Evolutionary conservation across 2,113 vertebrate species (phyloP), one percentile per base, ranked within the genome.

Genomic region (Hippocampus guttulatus): DNA sequence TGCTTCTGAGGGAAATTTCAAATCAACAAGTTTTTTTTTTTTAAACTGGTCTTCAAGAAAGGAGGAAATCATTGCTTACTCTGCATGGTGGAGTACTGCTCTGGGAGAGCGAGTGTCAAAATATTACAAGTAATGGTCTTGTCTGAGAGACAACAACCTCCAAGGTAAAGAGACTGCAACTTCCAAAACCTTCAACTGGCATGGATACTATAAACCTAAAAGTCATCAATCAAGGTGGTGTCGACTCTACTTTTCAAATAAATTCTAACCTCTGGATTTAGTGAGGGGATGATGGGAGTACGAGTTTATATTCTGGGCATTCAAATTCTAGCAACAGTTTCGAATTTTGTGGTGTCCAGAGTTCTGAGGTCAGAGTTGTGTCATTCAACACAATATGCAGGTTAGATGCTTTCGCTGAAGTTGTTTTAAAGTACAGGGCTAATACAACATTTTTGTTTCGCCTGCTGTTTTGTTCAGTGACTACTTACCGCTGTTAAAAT

Each of bases 221-320:
- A 70, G 63, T 58, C 76, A 90, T 88, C 87, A 88, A 90, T 91
- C 85, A 87, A 77, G 30, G 33, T 2, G 68, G 75, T 82, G 85
- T 81, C 74, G 78, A 80, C 79, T 78, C 73, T 84, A 84, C 82
- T 79, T 85, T 86, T 85, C 78, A 88, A 84, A 90, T 89, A 90
- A 89, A 90, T 85, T 85, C 78, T 45, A 45, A 71, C 81, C 76
- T 75, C 60, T 16, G 41, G 74, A 76, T 68, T 65, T 74, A 68
- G 62, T 45, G 25, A 75, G 74, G 27, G 47, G 66, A 25, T 64
- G 65, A 1, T 43, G 63, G 64, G 55, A 47, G 55, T 58, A 75
- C 64, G 62, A 52, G 76, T 71, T 80, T 30, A n/a, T 70, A 72
- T 76, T 85, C 76, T 75, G 71, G 66, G 75, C 69, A 75, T 70